Percentiles rank a stretch among this genome's conserved stretches.
These are phyloP conservation scores for Butorides virescens DNA, from an alignment of 2,113 vertebrate genomes.

Conservation along the genomic window DNA sequence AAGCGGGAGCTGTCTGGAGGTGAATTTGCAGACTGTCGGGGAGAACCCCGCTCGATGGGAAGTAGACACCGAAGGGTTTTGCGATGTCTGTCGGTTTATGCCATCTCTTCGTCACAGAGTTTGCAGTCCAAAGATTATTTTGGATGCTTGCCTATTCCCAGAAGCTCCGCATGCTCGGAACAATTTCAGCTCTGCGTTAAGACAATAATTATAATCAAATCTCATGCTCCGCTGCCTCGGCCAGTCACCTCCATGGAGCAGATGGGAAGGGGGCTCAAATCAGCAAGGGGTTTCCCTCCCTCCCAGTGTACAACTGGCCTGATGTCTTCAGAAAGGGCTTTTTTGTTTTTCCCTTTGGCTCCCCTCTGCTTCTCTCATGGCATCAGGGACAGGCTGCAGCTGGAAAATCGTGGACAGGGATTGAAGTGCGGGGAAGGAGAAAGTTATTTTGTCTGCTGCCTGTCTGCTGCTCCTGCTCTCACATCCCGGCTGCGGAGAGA, in stretches of 20 bases:
- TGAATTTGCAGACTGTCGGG: not conserved
- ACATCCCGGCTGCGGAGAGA: not conserved
- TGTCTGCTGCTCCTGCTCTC: not conserved
- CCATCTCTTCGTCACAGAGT: constrained; percentile 15
- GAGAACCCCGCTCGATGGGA: not conserved
- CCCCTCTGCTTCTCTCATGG: not conserved
- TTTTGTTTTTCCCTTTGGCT: constrained; percentile 7
- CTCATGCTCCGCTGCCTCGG: constrained; percentile 18
- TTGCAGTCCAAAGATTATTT: constrained; percentile 53
- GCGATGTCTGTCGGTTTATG: not conserved
- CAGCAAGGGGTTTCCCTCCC: constrained; percentile 7
- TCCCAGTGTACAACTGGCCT: not conserved
- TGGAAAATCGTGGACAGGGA: not conserved
- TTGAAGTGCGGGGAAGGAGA: not conserved
- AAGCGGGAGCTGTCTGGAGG: not conserved
- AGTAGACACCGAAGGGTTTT: not conserved
- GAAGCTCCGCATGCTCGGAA: constrained; percentile 8
- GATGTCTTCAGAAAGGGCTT: not conserved
- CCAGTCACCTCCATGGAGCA: constrained; percentile 51
- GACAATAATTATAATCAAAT: constrained; percentile 60
- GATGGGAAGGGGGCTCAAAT: constrained; percentile 28
- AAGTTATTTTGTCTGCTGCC: not conserved
- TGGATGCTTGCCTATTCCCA: constrained; percentile 62
- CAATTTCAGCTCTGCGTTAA: constrained; percentile 46
- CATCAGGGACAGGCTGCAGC: not conserved